phyloP scores from a whole-genome alignment of 2,797 vertebrate genomes.

The Sebastes steindachneri region DNA sequence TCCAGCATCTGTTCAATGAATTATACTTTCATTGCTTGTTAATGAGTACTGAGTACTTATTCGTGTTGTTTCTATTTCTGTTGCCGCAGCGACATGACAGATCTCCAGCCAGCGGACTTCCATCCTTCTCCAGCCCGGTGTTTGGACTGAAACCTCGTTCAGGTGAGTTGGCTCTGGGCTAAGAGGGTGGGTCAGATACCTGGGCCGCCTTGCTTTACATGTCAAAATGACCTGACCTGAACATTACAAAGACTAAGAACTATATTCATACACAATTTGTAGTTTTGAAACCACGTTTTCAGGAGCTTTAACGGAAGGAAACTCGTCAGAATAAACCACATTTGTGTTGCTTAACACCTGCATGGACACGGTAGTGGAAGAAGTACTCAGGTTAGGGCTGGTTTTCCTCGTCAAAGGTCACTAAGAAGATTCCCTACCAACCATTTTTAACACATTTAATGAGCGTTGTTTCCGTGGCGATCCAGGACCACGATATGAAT shows the following conservation, averaged over 20 bases:
- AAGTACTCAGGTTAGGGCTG: too few species aligned
- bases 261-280: background rate
- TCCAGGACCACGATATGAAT: background rate
- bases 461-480: background rate
- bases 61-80: background rate
- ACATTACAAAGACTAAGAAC: background rate
- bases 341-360: background rate
- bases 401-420: background rate
- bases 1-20: background rate
- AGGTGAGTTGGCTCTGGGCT: constrained; percentile 82
- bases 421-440: background rate
- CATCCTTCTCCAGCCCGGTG: constrained; percentile 78
- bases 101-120: constrained; percentile 76
- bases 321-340: background rate
- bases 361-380: background rate
- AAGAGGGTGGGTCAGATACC: background rate
- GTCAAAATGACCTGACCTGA: background rate
- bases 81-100: constrained; percentile 81
- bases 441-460: background rate
- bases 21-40: background rate
- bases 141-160: constrained; percentile 95
- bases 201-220: background rate
- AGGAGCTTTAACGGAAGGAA: background rate
- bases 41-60: background rate
- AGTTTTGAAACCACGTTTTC: background rate